Evolutionary conservation across 2,113 vertebrate species (phyloP), one percentile per base, ranked within the genome.

Genomic region (Eubucco bourcierii): DNA sequence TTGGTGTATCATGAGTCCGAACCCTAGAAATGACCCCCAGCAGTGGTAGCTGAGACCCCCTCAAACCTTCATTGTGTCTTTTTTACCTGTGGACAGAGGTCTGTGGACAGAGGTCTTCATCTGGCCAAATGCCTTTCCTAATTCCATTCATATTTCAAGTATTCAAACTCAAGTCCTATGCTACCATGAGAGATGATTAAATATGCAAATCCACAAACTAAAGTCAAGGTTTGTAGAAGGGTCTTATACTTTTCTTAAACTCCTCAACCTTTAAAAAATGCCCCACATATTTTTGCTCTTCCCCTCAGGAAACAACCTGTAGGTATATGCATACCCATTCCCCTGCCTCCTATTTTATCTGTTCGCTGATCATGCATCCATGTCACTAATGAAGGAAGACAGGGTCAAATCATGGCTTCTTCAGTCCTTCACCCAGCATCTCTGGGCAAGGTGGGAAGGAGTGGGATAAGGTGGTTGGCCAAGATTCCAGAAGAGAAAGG

Each of bases 191-290:
- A 52, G 8, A 56, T 4, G 80, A 46, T 10, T 67, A 25, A 66
- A 41, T 34, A 20, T 33, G 41, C 10, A 59, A 89, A 89, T 10
- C 17, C 34, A 27, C 12, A 39, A 55, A 20, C 4, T 44, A 33
- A 37, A 80, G 33, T 46, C 15, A 34, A 84, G 19, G 19, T 82
- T 70, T 67, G 15, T 15, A 91, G 17, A 83, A 71, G 7, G 4
- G 5, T 37, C 17, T 41, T 72, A 15, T 2, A 27, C 10, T 61
- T 88, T 59, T 19, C 29, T 63, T 80, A 12, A 77, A 77, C 77
- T 44, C 1, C 3, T 63, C n/a, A 19, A 0, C 13, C 5, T 41
- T 7, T 3, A 1, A 3, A 58, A 79, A 31, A 52, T 52, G 50
- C 1, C 5, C 12, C 16, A 11, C 5, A 9, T 78, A 53, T 86